Base-by-base conservation (phyloP, 1,140 invertebrate genomes). In the Argopecten irradians region DNA sequence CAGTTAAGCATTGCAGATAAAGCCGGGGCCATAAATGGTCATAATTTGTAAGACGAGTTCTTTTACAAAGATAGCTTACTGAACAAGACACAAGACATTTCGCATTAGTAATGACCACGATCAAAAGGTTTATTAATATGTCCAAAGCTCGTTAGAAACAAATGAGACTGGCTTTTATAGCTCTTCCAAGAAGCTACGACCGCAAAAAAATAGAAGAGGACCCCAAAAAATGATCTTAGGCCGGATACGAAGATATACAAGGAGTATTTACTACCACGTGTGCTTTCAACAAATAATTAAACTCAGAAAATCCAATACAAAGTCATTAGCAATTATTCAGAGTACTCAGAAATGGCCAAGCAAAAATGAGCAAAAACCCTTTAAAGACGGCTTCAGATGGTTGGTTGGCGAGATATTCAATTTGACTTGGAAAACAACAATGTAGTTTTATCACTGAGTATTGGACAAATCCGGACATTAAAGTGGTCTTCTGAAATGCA, bases 221-320 rank as follows among this genome's bases (percentile, higher is more conserved):
- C n/a, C 55, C n/a, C n/a, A 71, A 71, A 39, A 71, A 28, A 71
- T n/a, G 55, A 71, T 71, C 55, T 28, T 22, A 71, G 5, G 55
- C 55, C 55, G 55, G 55, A 71, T 71, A 71, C 55, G 22, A 71
- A 71, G 22, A 71, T 71, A 71, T 71, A 71, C 55, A 71, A 71
- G 5, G 22, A 8, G n/a, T 22, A 71, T 71, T 71, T 28, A 71
- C n/a, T 71, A 71, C 55, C 55, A 16, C 28, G 55, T 71, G 55
- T 71, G 55, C 55, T 71, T 71, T 71, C 55, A 71, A 71, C 55
- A 71, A 71, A 71, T 71, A 71, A 71, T 71, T 71, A 71, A 71
- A 71, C 55, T 71, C n/a, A 22, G 55, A 71, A 71, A 71, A 71
- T 71, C 55, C n/a, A 28, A 71, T 71, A 71, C n/a, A 71, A 28